Evolutionary conservation across 2,113 vertebrate genomes (phyloP).

Genomic region (Ailurus styani): DNA sequence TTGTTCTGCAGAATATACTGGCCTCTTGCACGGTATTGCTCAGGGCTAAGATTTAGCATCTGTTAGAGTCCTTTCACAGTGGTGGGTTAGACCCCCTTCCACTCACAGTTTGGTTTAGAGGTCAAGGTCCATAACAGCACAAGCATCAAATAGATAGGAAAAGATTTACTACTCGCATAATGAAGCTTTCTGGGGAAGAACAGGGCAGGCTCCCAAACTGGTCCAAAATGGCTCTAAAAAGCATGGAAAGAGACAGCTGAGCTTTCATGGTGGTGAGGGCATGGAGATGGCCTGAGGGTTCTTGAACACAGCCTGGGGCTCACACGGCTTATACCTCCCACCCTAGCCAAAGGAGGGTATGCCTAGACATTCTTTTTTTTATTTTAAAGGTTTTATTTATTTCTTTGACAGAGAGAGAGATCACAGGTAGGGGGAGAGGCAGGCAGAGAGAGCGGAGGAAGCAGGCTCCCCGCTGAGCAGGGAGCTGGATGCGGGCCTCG

Average conservation of each 20-base stretch:
- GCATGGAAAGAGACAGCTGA: accelerated
- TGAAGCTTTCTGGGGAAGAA: not conserved
- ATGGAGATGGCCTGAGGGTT: accelerated
- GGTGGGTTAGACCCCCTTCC: not conserved
- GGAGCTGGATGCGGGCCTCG: too few species aligned
- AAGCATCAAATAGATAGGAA: accelerated
- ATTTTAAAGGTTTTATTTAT: too few species aligned
- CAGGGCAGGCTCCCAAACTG: accelerated
- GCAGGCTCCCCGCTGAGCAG: too few species aligned
- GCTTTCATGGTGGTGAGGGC: too few species aligned
- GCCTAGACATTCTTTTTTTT: accelerated
- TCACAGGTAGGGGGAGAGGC: too few species aligned
- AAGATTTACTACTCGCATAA: accelerated
- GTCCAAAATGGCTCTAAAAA: too few species aligned
- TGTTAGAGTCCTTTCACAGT: not conserved
- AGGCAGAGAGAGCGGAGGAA: too few species aligned
- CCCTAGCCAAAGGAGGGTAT: too few species aligned
- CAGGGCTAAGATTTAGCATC: not conserved
- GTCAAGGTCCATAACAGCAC: not conserved
- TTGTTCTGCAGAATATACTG: not conserved
- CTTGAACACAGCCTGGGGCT: accelerated
- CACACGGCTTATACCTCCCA: too few species aligned
- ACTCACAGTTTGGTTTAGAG: not conserved
- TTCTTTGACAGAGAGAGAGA: too few species aligned
- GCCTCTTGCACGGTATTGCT: not conserved